These are phyloP conservation scores for Helostoma temminkii DNA, from an alignment of 2,797 vertebrate species.

Conservation along the genomic window DNA sequence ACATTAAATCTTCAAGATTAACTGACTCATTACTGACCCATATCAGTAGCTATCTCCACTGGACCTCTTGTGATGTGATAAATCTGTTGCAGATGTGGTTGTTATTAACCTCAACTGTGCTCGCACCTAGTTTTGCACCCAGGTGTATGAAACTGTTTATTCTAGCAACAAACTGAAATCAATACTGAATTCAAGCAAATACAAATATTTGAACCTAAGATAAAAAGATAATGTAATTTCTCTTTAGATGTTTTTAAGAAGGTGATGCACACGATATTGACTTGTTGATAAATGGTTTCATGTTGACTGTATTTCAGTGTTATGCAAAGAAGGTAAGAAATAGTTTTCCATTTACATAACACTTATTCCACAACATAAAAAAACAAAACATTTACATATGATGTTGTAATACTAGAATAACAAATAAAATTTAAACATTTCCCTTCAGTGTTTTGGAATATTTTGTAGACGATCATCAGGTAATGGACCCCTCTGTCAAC, in stretches of 20 bases:
- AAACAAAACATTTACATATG: no score
- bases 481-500: slow-evolving; percentile 5
- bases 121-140: background rate
- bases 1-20: background rate
- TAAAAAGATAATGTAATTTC: background rate
- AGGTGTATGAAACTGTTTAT: background rate
- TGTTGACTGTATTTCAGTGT: slow-evolving; percentile 5
- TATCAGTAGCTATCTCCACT: background rate
- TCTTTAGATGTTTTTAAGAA: background rate
- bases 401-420: background rate
- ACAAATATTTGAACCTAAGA: background rate
- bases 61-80: background rate
- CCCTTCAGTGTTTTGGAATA: slow-evolving; percentile 3
- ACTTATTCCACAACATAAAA: no score
- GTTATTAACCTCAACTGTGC: slow-evolving; percentile 4
- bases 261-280: background rate
- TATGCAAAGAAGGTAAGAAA: no score
- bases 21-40: background rate
- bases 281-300: slow-evolving; percentile 7
- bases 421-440: no score
- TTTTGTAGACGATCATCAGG: slow-evolving; percentile 12
- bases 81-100: background rate
- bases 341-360: no score
- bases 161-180: background rate
- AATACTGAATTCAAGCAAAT: no score